phyloP scores from a whole-genome alignment of 2,113 vertebrate genomes.

The Phyllostomus discolor region DNA sequence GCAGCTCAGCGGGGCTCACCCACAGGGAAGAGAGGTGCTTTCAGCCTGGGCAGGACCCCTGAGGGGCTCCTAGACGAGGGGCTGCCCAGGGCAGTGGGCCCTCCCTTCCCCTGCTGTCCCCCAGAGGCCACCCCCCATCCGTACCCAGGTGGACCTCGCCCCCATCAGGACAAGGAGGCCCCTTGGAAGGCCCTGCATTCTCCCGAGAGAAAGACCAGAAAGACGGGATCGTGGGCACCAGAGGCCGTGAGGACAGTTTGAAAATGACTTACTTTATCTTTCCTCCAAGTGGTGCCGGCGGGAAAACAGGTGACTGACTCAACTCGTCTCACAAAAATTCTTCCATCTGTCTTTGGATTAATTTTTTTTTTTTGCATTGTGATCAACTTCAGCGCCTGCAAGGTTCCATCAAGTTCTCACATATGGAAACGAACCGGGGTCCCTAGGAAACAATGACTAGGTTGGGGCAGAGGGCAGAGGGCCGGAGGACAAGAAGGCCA shows the following conservation, averaged over 20 bases:
- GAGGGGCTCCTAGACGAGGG: background rate
- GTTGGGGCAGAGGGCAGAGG: background rate
- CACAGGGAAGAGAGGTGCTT: background rate
- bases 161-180: background rate
- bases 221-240: background rate
- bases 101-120: background rate
- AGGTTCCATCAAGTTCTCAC: slow-evolving; percentile 62
- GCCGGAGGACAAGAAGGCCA: background rate
- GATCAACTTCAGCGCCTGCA: slow-evolving; percentile 53
- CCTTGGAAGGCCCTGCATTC: background rate
- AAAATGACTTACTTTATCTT: slow-evolving; percentile 75
- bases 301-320: slow-evolving; percentile 61
- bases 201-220: background rate
- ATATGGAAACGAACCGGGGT: slow-evolving; percentile 65
- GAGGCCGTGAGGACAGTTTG: background rate
- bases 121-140: background rate
- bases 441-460: slow-evolving; percentile 60
- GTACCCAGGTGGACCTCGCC: background rate
- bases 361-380: slow-evolving; percentile 60
- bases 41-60: background rate
- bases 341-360: slow-evolving; percentile 73
- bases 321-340: slow-evolving; percentile 51
- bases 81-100: background rate
- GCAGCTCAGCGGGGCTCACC: background rate
- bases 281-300: slow-evolving; percentile 64